A percentile compares a stretch with the other conserved stretches of the same genome.
phyloP scores from a whole-genome alignment of 2,113 vertebrate species.

The Opisthocomus hoazin region DNA sequence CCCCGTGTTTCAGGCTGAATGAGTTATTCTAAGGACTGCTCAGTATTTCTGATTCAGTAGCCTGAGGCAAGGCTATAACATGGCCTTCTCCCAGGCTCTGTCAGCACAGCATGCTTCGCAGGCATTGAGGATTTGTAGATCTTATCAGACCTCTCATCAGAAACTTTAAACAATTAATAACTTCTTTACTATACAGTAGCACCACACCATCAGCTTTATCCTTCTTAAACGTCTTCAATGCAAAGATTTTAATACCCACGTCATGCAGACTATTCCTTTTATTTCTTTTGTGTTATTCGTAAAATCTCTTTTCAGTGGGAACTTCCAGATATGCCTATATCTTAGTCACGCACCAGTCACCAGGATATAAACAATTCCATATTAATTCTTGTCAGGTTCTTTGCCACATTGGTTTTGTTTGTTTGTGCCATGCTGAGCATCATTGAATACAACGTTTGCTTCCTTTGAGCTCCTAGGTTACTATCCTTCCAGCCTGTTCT shows the following conservation, averaged over 20 bases:
- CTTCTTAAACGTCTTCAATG: background rate
- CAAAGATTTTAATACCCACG: background rate
- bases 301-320: background rate
- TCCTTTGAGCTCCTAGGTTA: background rate
- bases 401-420: background rate
- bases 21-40: background rate
- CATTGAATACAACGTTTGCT: background rate
- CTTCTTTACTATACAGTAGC: background rate
- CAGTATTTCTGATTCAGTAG: background rate
- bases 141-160: background rate
- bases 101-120: background rate
- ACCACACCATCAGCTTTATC: background rate
- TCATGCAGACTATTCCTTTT: background rate
- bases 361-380: background rate
- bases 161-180: background rate
- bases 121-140: background rate
- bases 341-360: background rate
- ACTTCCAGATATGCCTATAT: background rate
- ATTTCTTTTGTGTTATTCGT: background rate
- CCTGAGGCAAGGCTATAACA: background rate
- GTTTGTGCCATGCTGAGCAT: background rate
- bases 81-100: background rate
- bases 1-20: background rate
- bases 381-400: background rate
- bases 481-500: background rate